These are phyloP conservation scores for Scaptomyza tumidula DNA, from an alignment of 2,888 invertebrate species.

Conservation along the genomic window DNA sequence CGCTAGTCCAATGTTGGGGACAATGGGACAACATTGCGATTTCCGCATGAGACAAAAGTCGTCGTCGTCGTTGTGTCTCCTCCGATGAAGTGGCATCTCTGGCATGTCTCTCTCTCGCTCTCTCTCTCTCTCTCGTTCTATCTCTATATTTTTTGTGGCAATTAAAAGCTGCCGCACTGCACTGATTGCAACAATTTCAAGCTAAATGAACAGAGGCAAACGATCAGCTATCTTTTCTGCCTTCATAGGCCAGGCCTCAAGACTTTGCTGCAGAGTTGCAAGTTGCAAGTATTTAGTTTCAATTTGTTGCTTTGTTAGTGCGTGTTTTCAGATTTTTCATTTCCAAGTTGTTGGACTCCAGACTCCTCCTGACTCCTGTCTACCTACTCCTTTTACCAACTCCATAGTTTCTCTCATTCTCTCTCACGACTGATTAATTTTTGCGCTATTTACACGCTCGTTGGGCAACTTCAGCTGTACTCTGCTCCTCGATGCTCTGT, in stretches of 20 bases:
- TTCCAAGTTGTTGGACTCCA: slow-evolving; percentile 35
- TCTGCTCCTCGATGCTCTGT: slow-evolving; percentile 26
- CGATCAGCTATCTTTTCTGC: slow-evolving; percentile 51
- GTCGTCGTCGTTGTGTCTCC: slow-evolving; percentile 42
- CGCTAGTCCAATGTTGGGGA: slow-evolving; percentile 44
- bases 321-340: slow-evolving; percentile 76
- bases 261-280: slow-evolving; percentile 4
- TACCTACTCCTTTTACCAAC: slow-evolving; percentile 22
- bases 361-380: slow-evolving; percentile 39
- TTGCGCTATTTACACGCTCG: slow-evolving; percentile 81
- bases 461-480: slow-evolving; percentile 45
- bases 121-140: slow-evolving; percentile 1
- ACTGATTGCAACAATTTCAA: slow-evolving; percentile 80
- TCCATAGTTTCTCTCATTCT: slow-evolving; percentile 5
- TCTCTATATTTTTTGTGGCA: slow-evolving; percentile 42
- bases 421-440: slow-evolving; percentile 75
- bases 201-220: slow-evolving; percentile 74
- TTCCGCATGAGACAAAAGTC: slow-evolving; percentile 71
- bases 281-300: slow-evolving; percentile 4
- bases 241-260: slow-evolving; percentile 19
- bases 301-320: slow-evolving; percentile 82
- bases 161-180: slow-evolving; percentile 71
- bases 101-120: slow-evolving; percentile 49
- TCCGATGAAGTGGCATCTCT: slow-evolving; percentile 61
- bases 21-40: slow-evolving; percentile 48